Evolutionary conservation across 2,797 vertebrate species (phyloP), one percentile per base, ranked within the genome.

Genomic region (Malurus splendens): DNA sequence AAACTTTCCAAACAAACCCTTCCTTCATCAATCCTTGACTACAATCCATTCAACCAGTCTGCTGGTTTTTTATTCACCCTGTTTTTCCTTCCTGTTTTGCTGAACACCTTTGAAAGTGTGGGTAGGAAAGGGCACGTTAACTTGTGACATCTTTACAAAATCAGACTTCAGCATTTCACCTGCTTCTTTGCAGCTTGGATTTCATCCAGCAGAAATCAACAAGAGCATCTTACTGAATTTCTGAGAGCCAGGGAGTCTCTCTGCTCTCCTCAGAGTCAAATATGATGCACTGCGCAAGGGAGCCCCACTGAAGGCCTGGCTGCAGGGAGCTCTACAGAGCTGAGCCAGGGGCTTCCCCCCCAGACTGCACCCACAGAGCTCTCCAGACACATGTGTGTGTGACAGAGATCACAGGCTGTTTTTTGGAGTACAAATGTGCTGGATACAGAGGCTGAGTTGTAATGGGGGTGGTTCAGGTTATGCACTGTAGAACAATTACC

Each of bases 281-380:
- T 19, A 2, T 0, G 1, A 17, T 30, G 30, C 20, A 10, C 0
- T 39, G 57, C 32, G 27, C 13, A 10, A 6, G 44, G 47, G 47
- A 79, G 12, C 11, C 14, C 9, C 30, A 2, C 9, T 5, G 45
- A 36, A 39, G 7, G 24, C 17, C 3, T 39, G 54, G 25, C n/a
- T 33, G 27, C 15, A 2, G 6, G 3, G 50, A 71, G 32, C 36
- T 66, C 36, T 14, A 0, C 0, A 1, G 41, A 42, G 39, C 22
- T 44, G 62, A 30, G 25, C 28, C 7, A 2, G 11, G 8, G 61
- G 9, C 32, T 77, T 52, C 67, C 30, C 42, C 7, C 6, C 38
- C 38, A 36, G 70, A 23, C 32, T 67, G 57, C 7, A 6, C 23
- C 30, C 27, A 10, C 0, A 0, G 8, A 12, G 39, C 7, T 73